A percentile compares a stretch with the other conserved stretches of the same genome.
phyloP scores from a whole-genome alignment of 2,797 vertebrate genomes.

The Phyllotis vaccarum region DNA sequence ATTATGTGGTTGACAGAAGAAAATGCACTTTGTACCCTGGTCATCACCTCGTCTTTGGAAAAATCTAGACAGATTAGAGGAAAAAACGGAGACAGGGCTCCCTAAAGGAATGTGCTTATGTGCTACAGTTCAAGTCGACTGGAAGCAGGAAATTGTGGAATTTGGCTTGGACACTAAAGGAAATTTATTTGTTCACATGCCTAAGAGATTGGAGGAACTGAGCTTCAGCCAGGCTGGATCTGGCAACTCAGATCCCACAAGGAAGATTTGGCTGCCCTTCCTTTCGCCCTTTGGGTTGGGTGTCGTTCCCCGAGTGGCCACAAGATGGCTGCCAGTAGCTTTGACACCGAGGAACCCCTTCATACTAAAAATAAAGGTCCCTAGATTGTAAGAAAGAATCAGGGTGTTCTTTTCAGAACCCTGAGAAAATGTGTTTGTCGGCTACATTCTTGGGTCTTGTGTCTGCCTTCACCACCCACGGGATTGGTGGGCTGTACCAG shows the following conservation, averaged over 20 bases:
- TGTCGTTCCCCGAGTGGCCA: constrained; percentile 61
- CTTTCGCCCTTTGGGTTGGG: not conserved
- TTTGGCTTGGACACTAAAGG: not conserved
- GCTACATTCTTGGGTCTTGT: not conserved
- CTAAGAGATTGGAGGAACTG: not conserved
- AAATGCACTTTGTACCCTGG: not conserved
- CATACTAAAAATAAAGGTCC: not conserved
- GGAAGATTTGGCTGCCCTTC: not conserved
- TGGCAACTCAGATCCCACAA: not conserved
- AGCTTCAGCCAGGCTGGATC: not conserved
- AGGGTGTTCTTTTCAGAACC: not conserved
- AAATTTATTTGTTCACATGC: not conserved
- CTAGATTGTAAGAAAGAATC: not conserved
- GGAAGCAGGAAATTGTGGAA: not conserved
- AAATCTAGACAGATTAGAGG: not conserved
- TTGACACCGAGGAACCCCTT: not conserved
- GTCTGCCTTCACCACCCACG: not conserved
- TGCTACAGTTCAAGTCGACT: not conserved
- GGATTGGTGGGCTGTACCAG: too few relatives aligned
- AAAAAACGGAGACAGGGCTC: not conserved
- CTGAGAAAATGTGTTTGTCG: not conserved
- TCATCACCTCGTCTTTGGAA: not conserved
- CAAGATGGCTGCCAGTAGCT: constrained; percentile 77
- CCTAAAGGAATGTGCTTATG: not conserved
- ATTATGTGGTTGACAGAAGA: not conserved